phyloP scores from a whole-genome alignment of 2,113 vertebrate species.

The Xenus cinereus region DNA sequence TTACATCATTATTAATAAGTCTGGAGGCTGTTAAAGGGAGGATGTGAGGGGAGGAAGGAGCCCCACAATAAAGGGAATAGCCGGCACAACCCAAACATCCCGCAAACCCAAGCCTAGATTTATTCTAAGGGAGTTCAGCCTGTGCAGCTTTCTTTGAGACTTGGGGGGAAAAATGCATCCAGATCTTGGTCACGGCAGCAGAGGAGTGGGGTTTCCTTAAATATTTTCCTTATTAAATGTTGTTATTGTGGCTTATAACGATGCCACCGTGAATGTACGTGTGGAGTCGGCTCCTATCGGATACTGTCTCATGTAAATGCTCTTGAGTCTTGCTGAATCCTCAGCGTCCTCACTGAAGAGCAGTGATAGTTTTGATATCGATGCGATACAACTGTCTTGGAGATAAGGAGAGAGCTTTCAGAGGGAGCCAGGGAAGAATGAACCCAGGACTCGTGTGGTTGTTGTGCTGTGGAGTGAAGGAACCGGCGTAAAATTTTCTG shows the following conservation, averaged over 20 bases:
- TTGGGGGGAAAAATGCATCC: accelerated
- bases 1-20: background rate
- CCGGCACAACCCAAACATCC: background rate
- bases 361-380: background rate
- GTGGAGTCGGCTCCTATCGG: background rate
- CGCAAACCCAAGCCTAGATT: background rate
- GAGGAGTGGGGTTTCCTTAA: background rate
- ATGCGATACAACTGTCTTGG: accelerated
- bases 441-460: background rate
- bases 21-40: background rate
- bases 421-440: background rate
- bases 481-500: no score
- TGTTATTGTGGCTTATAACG: background rate
- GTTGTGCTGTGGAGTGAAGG: background rate
- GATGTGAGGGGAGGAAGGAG: background rate
- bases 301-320: background rate
- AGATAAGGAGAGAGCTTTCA: background rate
- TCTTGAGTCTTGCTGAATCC: accelerated
- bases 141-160: background rate
- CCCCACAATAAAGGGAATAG: background rate
- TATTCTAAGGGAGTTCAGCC: background rate
- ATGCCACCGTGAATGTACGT: accelerated
- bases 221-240: background rate
- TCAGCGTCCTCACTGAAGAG: accelerated
- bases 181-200: background rate